Conservation (phyloP, 2,797 vertebrate genomes). For the Premnoplex brunnescens region DNA sequence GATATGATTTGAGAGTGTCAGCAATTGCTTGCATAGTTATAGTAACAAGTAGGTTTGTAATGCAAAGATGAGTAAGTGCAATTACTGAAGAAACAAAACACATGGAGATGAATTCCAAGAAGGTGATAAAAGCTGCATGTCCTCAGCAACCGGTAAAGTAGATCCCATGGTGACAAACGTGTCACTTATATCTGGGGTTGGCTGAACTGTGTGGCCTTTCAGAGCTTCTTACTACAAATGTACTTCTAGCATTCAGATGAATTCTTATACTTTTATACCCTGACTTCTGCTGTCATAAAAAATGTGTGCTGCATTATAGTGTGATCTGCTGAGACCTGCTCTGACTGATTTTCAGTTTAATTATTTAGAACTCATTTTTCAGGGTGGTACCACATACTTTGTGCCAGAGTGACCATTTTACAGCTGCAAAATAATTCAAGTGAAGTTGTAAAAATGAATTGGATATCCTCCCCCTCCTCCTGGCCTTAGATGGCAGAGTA, state of each 20-base stretch:
- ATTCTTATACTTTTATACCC: neutral
- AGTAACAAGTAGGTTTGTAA: slow-evolving; percentile 13
- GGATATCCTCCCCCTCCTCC: neutral
- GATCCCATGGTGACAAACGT: neutral
- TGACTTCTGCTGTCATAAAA: slow-evolving; percentile 4
- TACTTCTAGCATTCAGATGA: neutral
- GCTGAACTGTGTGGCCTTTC: neutral
- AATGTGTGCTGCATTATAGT: neutral
- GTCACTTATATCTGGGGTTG: neutral
- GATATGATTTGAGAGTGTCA: neutral
- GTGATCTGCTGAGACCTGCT: slow-evolving; percentile 1
- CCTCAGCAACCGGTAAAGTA: neutral
- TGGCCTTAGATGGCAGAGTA: neutral
- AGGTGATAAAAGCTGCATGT: neutral
- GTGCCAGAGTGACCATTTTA: neutral
- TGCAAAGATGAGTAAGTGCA: neutral
- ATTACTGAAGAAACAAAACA: neutral
- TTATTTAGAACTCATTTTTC: slow-evolving; percentile 53
- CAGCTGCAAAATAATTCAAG: neutral
- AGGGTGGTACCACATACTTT: neutral
- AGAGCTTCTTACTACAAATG: neutral
- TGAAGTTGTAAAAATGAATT: neutral
- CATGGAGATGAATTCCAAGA: neutral
- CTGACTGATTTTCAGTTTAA: slow-evolving; percentile 4
- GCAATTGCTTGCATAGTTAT: neutral